These are phyloP conservation scores for Sinelater perroti DNA, from an alignment of 2,888 invertebrate species.

Conservation along the genomic window DNA sequence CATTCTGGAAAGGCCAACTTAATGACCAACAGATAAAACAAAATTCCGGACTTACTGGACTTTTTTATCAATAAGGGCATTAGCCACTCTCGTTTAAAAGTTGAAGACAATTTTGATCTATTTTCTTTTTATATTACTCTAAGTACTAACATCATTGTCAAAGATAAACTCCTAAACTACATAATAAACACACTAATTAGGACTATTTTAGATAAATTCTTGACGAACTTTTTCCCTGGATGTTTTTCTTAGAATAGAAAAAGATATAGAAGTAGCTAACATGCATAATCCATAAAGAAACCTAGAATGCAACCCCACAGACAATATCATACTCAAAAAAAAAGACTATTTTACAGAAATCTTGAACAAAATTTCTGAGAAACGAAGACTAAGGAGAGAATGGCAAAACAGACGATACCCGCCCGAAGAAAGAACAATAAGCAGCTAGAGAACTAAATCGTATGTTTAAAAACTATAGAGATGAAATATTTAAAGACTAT, in stretches of 20 bases:
- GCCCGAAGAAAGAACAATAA: too few species aligned
- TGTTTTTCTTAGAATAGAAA: not conserved
- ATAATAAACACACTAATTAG: conserved; percentile 6
- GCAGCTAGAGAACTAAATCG: not conserved
- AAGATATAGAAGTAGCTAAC: not conserved
- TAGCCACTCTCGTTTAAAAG: not conserved
- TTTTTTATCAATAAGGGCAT: not conserved
- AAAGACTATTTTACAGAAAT: not conserved
- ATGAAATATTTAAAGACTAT: too few species aligned
- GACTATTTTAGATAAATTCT: conserved; percentile 11
- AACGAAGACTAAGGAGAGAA: too few species aligned
- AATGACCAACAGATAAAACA: not conserved
- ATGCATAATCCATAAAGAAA: not conserved
- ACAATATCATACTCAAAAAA: too few species aligned
- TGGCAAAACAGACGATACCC: conserved; percentile 9
- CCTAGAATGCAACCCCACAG: not conserved
- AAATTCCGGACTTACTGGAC: not conserved
- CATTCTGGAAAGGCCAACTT: not conserved
- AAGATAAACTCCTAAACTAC: conserved; percentile 5
- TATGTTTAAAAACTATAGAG: not conserved
- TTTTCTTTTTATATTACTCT: not conserved
- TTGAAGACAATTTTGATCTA: not conserved
- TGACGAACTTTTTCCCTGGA: not conserved
- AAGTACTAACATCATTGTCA: conserved; percentile 2
- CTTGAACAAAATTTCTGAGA: not conserved